These are phyloP conservation scores for Notamacropus eugenii DNA, from an alignment of 2,797 vertebrate genomes.

Conservation along the genomic window DNA sequence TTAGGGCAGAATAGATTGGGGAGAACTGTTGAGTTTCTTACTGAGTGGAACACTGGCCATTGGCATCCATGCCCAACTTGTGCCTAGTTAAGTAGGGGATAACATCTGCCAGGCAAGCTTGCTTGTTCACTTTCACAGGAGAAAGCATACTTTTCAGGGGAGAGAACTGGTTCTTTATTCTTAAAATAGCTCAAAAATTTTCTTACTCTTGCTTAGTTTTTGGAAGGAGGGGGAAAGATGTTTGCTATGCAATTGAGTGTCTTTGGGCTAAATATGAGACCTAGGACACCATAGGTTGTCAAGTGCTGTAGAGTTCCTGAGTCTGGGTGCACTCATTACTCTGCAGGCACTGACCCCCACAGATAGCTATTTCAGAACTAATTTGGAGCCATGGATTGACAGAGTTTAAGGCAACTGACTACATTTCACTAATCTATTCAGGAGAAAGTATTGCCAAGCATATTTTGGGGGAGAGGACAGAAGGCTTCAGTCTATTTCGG, in stretches of 20 bases:
- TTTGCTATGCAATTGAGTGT: neutral
- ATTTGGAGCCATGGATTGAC: slow-evolving; percentile 16
- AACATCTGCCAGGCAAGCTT: neutral
- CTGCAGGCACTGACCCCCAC: neutral
- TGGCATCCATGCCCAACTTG: neutral
- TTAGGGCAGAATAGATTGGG: neutral
- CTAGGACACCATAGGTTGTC: neutral
- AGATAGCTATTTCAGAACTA: slow-evolving; percentile 28
- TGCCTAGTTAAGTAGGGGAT: neutral
- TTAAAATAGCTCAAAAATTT: slow-evolving; percentile 1
- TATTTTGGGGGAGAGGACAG: slow-evolving; percentile 18
- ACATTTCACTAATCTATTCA: slow-evolving; percentile 1
- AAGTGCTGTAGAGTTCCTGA: neutral
- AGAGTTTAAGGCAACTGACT: slow-evolving; percentile 7
- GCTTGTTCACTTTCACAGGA: slow-evolving; percentile 15
- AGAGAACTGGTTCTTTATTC: neutral
- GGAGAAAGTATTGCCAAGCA: neutral
- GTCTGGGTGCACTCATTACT: neutral
- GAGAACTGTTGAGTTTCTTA: slow-evolving; percentile 16
- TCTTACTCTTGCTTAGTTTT: neutral
- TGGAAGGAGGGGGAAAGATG: neutral
- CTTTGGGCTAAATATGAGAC: neutral
- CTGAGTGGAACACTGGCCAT: neutral
- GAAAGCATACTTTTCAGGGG: slow-evolving; percentile 14
- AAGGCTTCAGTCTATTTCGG: neutral